phyloP scores from a whole-genome alignment of 30 jellyfish, hydroid and myxozoan genomes.

The Hydractinia echinata region DNA sequence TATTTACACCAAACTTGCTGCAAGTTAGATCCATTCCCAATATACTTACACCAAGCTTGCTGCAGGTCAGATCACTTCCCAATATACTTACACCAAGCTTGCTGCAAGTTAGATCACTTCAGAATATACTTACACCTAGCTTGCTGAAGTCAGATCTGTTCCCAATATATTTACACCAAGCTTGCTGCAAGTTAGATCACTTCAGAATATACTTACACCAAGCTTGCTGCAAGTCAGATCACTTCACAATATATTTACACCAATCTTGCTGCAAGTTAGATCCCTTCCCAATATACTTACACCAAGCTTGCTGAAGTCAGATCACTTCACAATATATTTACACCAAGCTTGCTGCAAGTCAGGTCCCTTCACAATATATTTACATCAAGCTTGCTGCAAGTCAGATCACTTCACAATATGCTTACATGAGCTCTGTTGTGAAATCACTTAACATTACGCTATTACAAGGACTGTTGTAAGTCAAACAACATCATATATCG shows the following conservation, averaged over 20 bases:
- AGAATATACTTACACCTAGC: too few relatives aligned
- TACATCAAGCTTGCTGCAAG: too few relatives aligned
- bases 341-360: neutral
- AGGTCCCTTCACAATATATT: too few relatives aligned
- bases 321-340: neutral
- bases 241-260: neutral
- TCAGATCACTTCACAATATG: too few relatives aligned
- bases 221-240: neutral
- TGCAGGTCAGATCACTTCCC: neutral
- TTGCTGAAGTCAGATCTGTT: too few relatives aligned
- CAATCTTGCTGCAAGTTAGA: too few relatives aligned
- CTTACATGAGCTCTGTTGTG: too few relatives aligned
- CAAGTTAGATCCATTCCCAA: neutral
- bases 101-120: neutral
- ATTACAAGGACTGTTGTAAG: too few relatives aligned
- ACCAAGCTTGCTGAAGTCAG: slow-evolving; percentile 46
- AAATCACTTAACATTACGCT: too few relatives aligned
- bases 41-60: slow-evolving; percentile 70
- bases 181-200: slow-evolving; percentile 37
- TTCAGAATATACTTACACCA: neutral
- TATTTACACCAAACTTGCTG: too few relatives aligned
- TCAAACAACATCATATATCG: too few relatives aligned
- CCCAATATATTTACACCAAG: slow-evolving; percentile 63
- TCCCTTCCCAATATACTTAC: slow-evolving; percentile 62
- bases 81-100: neutral